These are phyloP conservation scores for Chrysotoxum bicinctum DNA, from an alignment of 2,888 invertebrate species.

Conservation along the genomic window DNA sequence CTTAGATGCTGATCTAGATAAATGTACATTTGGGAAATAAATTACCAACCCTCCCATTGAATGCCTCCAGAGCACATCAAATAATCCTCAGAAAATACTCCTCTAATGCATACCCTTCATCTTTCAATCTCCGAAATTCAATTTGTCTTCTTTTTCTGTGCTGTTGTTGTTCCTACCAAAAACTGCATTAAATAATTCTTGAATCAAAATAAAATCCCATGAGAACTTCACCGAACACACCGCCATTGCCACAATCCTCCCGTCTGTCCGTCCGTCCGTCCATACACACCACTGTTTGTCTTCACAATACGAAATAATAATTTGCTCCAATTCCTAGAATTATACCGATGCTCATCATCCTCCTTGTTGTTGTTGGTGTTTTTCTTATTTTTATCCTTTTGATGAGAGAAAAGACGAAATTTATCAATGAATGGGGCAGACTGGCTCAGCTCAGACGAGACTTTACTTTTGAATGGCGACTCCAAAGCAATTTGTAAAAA, in stretches of 20 bases:
- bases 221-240: slow-evolving; percentile 36
- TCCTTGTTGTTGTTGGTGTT: slow-evolving; percentile 30
- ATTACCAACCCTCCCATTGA: slow-evolving; percentile 36
- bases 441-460: slow-evolving; percentile 7
- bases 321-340: slow-evolving; percentile 71
- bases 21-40: slow-evolving; percentile 33
- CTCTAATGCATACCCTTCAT: slow-evolving; percentile 19
- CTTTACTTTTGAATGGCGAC: slow-evolving; percentile 9
- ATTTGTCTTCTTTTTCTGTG: slow-evolving; percentile 1
- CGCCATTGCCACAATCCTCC: background rate
- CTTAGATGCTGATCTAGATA: slow-evolving; percentile 38
- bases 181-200: slow-evolving; percentile 37
- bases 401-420: slow-evolving; percentile 4
- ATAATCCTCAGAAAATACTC: background rate
- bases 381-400: background rate
- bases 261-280: background rate
- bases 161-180: background rate
- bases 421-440: slow-evolving; percentile 31
- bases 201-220: slow-evolving; percentile 38
- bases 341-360: slow-evolving; percentile 43
- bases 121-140: slow-evolving; percentile 31
- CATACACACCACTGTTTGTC: background rate
- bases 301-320: slow-evolving; percentile 25
- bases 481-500: slow-evolving; percentile 19
- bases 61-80: background rate